Conservation (phyloP, 2,113 vertebrate genomes). For the Pseudorhombus dupliciocellatus region DNA sequence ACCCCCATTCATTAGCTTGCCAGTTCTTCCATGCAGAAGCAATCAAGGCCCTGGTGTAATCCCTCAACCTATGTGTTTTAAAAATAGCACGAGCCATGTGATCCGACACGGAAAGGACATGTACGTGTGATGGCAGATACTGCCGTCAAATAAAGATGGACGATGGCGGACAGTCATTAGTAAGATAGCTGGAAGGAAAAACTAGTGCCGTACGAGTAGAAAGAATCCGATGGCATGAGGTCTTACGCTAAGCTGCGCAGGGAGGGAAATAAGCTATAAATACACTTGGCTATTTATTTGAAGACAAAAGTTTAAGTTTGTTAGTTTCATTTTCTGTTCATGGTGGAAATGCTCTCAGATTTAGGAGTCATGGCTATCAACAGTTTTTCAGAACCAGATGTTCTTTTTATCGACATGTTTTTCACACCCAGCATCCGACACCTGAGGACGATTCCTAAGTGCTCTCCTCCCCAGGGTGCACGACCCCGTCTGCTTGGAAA, state of each 20-base stretch:
- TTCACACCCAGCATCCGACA: constrained; percentile 21
- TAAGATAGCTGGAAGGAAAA: constrained; percentile 19
- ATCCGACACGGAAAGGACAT: constrained; percentile 6
- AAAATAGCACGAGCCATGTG: constrained; percentile 19
- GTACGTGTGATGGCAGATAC: constrained; percentile 10
- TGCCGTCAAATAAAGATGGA: constrained; percentile 39
- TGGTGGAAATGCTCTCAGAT: no score
- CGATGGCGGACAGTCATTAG: constrained; percentile 16
- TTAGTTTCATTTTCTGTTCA: no score
- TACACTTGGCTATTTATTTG: neutral
- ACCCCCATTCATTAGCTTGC: neutral
- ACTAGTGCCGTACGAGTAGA: constrained; percentile 2
- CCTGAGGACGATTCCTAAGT: constrained; percentile 11
- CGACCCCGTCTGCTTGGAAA: constrained; percentile 13
- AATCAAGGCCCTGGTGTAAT: constrained; percentile 1
- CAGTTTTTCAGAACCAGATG: neutral
- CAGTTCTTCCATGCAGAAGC: neutral
- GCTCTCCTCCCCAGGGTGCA: constrained; percentile 21
- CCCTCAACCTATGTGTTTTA: constrained; percentile 1
- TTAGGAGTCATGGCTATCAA: neutral
- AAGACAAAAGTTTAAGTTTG: neutral
- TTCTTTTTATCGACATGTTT: constrained; percentile 11
- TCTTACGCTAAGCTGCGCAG: neutral
- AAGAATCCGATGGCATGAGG: constrained; percentile 3
- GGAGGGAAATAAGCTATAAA: neutral